Conservation (phyloP, 2,113 vertebrate species). For the Pitta sordida region DNA sequence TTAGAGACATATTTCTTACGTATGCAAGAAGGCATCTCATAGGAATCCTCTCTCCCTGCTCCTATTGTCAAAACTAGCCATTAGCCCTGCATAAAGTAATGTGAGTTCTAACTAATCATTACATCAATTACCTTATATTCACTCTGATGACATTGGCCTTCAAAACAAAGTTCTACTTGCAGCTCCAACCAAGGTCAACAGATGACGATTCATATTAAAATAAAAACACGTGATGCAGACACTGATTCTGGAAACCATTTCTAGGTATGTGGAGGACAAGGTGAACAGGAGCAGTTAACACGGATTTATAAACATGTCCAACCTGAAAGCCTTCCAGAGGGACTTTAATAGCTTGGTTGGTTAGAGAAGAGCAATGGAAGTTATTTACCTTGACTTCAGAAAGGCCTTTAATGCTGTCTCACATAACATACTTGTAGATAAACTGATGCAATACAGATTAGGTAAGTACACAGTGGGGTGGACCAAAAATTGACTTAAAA, state of each 20-base stretch:
- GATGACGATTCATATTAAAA: slow-evolving; percentile 12
- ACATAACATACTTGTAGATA: neutral
- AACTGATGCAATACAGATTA: neutral
- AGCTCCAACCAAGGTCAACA: neutral
- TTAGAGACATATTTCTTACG: neutral
- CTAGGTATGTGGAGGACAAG: neutral
- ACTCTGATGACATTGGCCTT: neutral
- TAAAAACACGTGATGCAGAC: neutral
- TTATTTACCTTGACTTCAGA: neutral
- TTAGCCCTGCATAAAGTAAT: neutral
- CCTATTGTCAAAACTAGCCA: neutral
- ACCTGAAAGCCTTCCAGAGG: neutral
- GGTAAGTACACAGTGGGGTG: neutral
- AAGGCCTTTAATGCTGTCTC: neutral
- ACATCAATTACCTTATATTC: neutral
- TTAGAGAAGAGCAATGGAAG: neutral
- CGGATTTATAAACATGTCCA: neutral
- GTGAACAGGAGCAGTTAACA: neutral
- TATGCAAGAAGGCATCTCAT: neutral
- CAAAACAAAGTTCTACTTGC: slow-evolving; percentile 2
- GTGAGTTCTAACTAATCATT: neutral
- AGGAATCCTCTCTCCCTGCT: neutral
- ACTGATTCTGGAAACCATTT: neutral
- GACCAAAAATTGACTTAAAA: neutral
- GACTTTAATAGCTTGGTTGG: neutral